These are phyloP conservation scores for Sympetrum striolatum DNA, from an alignment of 2,888 invertebrate species.

Conservation along the genomic window DNA sequence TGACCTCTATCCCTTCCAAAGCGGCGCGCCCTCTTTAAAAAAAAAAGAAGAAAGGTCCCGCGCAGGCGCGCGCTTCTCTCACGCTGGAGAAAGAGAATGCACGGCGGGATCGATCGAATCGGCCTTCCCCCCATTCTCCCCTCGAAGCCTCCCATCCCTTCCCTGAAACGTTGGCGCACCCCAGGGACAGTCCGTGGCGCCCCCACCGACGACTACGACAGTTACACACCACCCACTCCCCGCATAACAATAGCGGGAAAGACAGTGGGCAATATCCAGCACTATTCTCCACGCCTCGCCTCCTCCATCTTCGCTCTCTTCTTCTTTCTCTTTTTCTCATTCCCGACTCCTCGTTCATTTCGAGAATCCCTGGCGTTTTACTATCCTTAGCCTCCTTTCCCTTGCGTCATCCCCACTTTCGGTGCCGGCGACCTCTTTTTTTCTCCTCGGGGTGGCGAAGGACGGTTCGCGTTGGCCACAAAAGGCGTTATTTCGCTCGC, in stretches of 20 bases:
- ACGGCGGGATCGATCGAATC: constrained; percentile 5
- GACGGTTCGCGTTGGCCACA: background rate
- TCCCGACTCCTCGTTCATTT: background rate
- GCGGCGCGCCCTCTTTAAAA: constrained; percentile 1
- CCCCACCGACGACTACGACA: background rate
- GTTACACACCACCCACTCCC: background rate
- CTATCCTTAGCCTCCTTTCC: background rate
- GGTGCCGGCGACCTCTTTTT: background rate
- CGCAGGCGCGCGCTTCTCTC: background rate
- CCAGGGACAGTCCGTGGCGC: background rate
- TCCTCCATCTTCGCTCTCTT: background rate
- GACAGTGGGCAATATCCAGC: background rate
- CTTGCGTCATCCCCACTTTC: background rate
- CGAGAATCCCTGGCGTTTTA: background rate
- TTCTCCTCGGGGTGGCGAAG: background rate
- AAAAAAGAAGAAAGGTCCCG: background rate
- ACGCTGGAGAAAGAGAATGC: background rate
- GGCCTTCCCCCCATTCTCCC: background rate
- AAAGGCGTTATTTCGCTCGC: background rate
- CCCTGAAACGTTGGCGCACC: background rate
- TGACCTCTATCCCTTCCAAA: constrained; percentile 9
- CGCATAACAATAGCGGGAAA: background rate
- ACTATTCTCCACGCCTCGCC: background rate
- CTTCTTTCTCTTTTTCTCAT: background rate
- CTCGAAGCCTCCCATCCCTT: background rate